Conservation (phyloP, 2,113 vertebrate species). For the Bubo blakistoni region DNA sequence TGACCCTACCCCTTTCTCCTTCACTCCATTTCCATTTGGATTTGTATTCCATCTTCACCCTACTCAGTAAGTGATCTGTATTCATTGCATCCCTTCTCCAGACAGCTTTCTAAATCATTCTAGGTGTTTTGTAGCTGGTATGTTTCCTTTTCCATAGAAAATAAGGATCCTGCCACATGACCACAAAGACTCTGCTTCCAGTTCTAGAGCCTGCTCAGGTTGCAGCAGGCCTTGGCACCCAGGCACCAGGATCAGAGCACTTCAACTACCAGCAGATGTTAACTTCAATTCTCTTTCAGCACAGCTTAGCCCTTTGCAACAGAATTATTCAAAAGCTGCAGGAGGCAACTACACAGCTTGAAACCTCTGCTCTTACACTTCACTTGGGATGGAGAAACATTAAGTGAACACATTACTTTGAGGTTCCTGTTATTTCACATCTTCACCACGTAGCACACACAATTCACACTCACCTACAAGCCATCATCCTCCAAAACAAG, state of each 20-base stretch:
- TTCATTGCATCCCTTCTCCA: not conserved
- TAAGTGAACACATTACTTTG: not conserved
- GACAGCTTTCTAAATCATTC: not conserved
- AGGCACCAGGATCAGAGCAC: accelerated
- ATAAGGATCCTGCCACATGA: accelerated
- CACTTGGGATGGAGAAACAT: not conserved
- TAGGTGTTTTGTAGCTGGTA: not conserved
- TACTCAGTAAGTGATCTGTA: not conserved
- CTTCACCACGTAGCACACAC: not conserved
- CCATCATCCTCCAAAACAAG: not conserved
- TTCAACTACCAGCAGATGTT: not conserved
- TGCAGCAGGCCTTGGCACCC: not conserved
- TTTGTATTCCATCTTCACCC: not conserved
- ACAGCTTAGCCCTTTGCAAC: not conserved
- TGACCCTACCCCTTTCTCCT: not conserved
- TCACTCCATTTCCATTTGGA: not conserved
- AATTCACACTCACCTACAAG: not conserved
- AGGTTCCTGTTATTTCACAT: not conserved
- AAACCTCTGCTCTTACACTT: not conserved
- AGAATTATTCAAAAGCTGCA: not conserved
- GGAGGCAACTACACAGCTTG: not conserved
- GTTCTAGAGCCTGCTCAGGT: not conserved
- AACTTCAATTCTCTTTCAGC: not conserved
- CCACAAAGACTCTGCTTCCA: not conserved
- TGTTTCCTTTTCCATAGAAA: not conserved